Evolutionary conservation across 2,797 vertebrate species (phyloP), one percentile per base, ranked within the genome.

Genomic region (Micrastur ruficollis): DNA sequence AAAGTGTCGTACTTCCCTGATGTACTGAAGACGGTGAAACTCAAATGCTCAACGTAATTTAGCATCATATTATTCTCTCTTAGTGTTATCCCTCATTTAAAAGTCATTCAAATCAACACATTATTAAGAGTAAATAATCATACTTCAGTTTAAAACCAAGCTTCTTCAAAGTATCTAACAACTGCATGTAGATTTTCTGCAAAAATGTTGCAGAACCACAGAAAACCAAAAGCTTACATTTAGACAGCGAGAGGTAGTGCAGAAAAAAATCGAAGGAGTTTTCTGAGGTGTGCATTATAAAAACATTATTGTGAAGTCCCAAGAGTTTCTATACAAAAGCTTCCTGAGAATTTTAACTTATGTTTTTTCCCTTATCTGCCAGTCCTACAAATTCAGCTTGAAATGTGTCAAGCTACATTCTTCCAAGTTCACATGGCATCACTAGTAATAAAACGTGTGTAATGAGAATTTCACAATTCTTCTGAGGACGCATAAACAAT

Each of bases 101-200:
- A 80, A 90, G 66, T 40, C 36, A 74, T 67, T 88, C 47, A 12
- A 88, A 73, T 66, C 59, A 89, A 85, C 38, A 80, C 11, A 46
- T 73, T 75, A 84, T 75, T 84, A 61, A 44, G 21, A 95, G 50
- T 53, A 91, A 93, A 79, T 13, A 79, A 79, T 61, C 25, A 68
- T 5, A 75, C 7, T 86, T 15, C 7, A 61, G 18, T n/a, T 89
- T 68, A 75, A 89, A 87, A 58, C 10, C 34, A 86, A 80, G 29
- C 32, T 86, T 65, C 34, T 76, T 75, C 25, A 25, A 72, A 65
- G 15, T 34, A 65, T 23, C 22, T 72, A 93, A 42, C n/a, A 61
- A 68, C 22, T 53, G 40, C 38, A 78, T 4, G 3, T 4, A 72
- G 31, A 12, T 25, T 66, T 93, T 83, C 66, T 47, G 34, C 13